phyloP scores from a whole-genome alignment of 30 jellyfish, hydroid and myxozoan species.

The Mastigias papua region DNA sequence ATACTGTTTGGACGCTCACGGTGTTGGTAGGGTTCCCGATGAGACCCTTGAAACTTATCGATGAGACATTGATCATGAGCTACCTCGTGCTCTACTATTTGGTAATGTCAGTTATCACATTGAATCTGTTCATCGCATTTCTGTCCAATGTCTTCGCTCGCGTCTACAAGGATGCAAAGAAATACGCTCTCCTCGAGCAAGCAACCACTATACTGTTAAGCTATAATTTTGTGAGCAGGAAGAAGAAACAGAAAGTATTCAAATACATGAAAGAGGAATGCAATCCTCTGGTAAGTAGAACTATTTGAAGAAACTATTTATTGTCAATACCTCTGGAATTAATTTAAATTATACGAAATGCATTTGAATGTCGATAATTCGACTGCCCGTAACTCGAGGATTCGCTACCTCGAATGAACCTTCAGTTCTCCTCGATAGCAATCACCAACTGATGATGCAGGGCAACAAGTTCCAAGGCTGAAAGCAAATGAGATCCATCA shows the following conservation, averaged over 20 bases:
- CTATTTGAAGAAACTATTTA: no score
- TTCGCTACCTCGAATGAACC: no score
- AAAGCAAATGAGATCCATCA: no score
- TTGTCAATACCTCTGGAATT: no score
- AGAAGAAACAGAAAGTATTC: neutral
- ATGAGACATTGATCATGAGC: neutral
- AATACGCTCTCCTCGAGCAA: constrained; percentile 46
- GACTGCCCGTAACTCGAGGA: no score
- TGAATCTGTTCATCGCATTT: constrained; percentile 63
- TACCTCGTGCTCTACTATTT: constrained; percentile 34
- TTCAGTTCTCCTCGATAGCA: no score
- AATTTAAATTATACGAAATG: no score
- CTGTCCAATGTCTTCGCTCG: constrained; percentile 45
- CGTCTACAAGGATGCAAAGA: constrained; percentile 49
- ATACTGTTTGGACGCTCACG: constrained; percentile 73
- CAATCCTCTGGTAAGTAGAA: constrained; percentile 52
- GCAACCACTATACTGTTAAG: constrained; percentile 10
- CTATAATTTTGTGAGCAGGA: neutral
- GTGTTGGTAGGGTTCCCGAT: constrained; percentile 66
- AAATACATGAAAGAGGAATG: constrained; percentile 8
- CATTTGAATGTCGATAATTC: no score
- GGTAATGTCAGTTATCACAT: constrained; percentile 53
- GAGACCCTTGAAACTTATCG: constrained; percentile 22
- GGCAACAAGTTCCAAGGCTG: no score
- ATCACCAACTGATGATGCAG: no score